Percentiles rank a stretch among this genome's conserved stretches.
Evolutionary conservation across 2,888 invertebrate genomes (phyloP).

Genomic region (Hipparchia semele): DNA sequence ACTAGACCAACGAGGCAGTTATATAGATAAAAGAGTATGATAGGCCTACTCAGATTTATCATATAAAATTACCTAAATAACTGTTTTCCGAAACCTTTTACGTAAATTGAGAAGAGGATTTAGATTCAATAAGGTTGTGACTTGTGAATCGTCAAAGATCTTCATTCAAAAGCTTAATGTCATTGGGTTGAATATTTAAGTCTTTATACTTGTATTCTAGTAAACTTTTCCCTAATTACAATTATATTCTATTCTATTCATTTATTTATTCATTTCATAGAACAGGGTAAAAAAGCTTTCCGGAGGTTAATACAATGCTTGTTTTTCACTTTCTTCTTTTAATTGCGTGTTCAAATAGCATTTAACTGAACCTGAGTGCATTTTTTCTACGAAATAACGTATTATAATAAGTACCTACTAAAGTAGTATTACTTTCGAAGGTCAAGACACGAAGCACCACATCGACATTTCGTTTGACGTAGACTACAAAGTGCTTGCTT

Average conservation of each 20-base stretch:
- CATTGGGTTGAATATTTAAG: background rate
- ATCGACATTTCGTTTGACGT: constrained; percentile 27
- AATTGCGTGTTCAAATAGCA: constrained; percentile 3
- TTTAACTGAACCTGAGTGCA: constrained; percentile 5
- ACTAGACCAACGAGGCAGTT: no score
- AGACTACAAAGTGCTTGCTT: background rate
- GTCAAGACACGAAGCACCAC: constrained; percentile 20
- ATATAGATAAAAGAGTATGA: no score
- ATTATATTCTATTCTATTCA: no score
- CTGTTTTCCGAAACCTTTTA: background rate
- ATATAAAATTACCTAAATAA: background rate
- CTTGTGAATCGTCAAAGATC: background rate
- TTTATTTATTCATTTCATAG: no score
- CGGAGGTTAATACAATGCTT: no score
- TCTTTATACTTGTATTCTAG: background rate
- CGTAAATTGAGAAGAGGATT: background rate
- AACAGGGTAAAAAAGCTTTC: no score
- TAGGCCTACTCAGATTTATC: background rate
- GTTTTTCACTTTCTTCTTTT: no score
- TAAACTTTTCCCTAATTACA: background rate
- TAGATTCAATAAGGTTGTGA: background rate
- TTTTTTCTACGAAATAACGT: constrained; percentile 8
- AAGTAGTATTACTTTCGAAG: constrained; percentile 14
- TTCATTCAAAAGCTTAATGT: background rate
- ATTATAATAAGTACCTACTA: background rate